Evolutionary conservation across 2,888 invertebrate genomes (phyloP).

Genomic region (Leucophenga montana): DNA sequence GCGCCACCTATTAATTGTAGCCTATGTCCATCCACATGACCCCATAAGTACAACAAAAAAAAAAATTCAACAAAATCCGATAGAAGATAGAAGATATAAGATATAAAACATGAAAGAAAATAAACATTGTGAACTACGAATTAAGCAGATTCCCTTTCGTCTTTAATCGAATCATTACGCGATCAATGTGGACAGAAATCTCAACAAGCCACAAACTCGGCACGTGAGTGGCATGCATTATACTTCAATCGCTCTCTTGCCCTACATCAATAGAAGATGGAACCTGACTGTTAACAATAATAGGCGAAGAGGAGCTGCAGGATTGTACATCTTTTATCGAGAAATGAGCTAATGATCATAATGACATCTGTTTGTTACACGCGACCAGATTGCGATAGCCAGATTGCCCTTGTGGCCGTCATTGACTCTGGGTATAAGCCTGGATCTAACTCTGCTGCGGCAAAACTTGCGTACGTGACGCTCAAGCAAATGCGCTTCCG

Average conservation of each 20-base stretch:
- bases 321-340: slow-evolving; percentile 48
- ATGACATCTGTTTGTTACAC: slow-evolving; percentile 41
- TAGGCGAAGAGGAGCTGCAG: slow-evolving; percentile 36
- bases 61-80: no score
- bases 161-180: neutral
- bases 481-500: slow-evolving; percentile 15
- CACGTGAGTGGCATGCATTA: slow-evolving; percentile 59
- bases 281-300: neutral
- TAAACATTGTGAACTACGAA: no score
- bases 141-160: no score
- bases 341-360: slow-evolving; percentile 48
- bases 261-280: neutral
- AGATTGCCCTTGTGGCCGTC: slow-evolving; percentile 16
- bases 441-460: neutral
- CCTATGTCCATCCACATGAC: no score
- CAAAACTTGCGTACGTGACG: slow-evolving; percentile 27
- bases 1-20: no score
- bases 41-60: no score
- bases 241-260: slow-evolving; percentile 32
- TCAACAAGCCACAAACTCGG: slow-evolving; percentile 45
- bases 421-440: neutral
- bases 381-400: neutral
- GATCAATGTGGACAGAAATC: slow-evolving; percentile 27
- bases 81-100: no score
- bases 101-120: no score